phyloP scores from a whole-genome alignment of 2,888 invertebrate species.

The Masnerella sp. region DNA sequence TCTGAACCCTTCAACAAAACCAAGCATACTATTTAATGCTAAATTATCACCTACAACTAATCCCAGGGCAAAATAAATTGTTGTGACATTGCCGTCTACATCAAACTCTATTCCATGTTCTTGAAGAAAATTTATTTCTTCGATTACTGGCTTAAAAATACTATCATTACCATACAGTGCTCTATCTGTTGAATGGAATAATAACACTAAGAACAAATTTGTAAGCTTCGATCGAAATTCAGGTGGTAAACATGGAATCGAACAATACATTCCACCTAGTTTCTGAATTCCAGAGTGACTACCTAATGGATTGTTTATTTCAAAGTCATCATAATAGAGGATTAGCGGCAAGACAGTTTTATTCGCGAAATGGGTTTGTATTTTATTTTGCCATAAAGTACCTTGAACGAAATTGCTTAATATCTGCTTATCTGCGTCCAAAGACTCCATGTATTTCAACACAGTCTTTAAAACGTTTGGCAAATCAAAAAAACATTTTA shows the following conservation, averaged over 20 bases:
- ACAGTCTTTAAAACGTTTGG: constrained; percentile 29
- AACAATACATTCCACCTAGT: constrained; percentile 59
- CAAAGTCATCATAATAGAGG: constrained; percentile 61
- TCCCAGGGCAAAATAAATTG: constrained; percentile 52
- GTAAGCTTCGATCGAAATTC: constrained; percentile 51
- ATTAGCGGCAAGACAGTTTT: constrained; percentile 58
- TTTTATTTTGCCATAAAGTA: constrained; percentile 34
- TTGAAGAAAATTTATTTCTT: constrained; percentile 55
- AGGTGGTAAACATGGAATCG: constrained; percentile 56
- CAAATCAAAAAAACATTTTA: constrained; percentile 49
- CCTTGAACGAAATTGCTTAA: constrained; percentile 49
- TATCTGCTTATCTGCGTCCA: constrained; percentile 18
- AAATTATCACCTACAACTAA: constrained; percentile 59
- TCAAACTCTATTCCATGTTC: constrained; percentile 43
- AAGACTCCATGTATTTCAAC: constrained; percentile 30
- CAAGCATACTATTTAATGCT: constrained; percentile 18
- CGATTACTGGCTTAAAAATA: constrained; percentile 54
- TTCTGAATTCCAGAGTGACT: constrained; percentile 61
- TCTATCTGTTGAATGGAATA: constrained; percentile 60
- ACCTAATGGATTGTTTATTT: constrained; percentile 61
- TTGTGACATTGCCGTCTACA: background rate
- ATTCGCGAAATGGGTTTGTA: background rate
- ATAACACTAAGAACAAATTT: constrained; percentile 60
- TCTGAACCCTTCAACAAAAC: constrained; percentile 51
- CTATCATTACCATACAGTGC: constrained; percentile 43